Evolutionary conservation across 2,888 invertebrate genomes (phyloP).

Genomic region (Brenthis hecate): DNA sequence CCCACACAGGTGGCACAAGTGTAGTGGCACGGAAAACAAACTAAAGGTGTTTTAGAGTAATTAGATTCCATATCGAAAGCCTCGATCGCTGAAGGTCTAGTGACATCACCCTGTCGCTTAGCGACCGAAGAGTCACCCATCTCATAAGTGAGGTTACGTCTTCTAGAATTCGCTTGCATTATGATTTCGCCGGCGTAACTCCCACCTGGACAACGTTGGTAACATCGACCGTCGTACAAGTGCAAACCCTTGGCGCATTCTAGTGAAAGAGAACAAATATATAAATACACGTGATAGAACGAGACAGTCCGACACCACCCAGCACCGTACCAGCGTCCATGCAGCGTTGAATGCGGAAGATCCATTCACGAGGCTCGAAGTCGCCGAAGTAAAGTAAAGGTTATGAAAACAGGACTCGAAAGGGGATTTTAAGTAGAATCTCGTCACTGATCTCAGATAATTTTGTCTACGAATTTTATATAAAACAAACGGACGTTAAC

Average conservation of each 20-base stretch:
- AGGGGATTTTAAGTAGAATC: conserved; percentile 61
- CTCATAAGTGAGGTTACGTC: conserved; percentile 68
- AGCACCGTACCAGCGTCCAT: conserved; percentile 75
- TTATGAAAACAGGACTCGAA: conserved; percentile 47
- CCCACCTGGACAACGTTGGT: conserved; percentile 80
- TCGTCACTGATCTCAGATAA: conserved; percentile 81
- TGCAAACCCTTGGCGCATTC: conserved; percentile 85
- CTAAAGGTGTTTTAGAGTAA: conserved; percentile 56
- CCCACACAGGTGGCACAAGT: conserved; percentile 87
- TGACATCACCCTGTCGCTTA: conserved; percentile 58
- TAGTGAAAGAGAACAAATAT: conserved; percentile 80
- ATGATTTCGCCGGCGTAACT: conserved; percentile 73
- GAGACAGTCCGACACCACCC: conserved; percentile 69
- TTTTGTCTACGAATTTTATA: conserved; percentile 55
- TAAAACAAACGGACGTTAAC: conserved; percentile 55
- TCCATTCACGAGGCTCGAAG: conserved; percentile 60
- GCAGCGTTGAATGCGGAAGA: conserved; percentile 69
- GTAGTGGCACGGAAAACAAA: conserved; percentile 88
- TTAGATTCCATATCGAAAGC: conserved; percentile 65
- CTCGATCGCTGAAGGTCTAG: conserved; percentile 54
- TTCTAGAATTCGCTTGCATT: conserved; percentile 65
- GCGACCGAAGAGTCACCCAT: conserved; percentile 44
- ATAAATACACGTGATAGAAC: conserved; percentile 61
- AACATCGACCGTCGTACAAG: conserved; percentile 84
- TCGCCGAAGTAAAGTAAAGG: conserved; percentile 47